Base-by-base conservation (phyloP, 2,888 invertebrate genomes). In the Acholoe squamosa region DNA sequence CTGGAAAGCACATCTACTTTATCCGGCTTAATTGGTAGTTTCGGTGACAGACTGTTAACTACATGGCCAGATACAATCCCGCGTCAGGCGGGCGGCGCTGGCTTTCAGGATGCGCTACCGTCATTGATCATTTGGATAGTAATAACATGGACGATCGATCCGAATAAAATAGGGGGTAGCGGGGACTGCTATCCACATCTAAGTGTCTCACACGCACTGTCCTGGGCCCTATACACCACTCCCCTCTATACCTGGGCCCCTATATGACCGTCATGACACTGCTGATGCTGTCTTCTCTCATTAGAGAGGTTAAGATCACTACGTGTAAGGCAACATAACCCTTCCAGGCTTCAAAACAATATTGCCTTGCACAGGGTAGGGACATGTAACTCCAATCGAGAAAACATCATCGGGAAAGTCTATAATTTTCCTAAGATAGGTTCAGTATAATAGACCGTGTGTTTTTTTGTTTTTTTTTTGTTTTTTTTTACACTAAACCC, bases 21-120 rank as follows among this genome's bases (percentile, higher is more conserved):
- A 80, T 80, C 80, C 80, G 80, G 43, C 80, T 80, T 34, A 80
- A 80, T 80, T 80, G 80, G 80, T 80, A 80, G 80, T 80, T 80
- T 80, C 43, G 80, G 80, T 43, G 80, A 80, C 80, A 80, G 80
- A 80, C 80, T 80, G 80, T 80, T 80, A 80, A 80, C 80, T 33
- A 80, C 80, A 34, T 34, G 80, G 80, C 16, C 80, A 80, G 80
- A 80, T 80, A 80, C 80, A 80, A 80, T 80, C 80, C 34, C n/a
- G 7, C 80, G 80, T 80, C 34, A 3, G 34, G 34, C 80, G 61
- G 61, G 22, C 61, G 14, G 19, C 12, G 61, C 61, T 61, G 61
- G 61, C 22, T 25, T 33, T 43, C 22, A 43, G 80, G 33, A 19
- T 33, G 34, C 34, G 19, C 80, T 5, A 34, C 14, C 1, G 34